Percentiles rank a stretch among this genome's conserved stretches.
phyloP scores from a whole-genome alignment of 2,113 vertebrate species.

The Spilogale gracilis region DNA sequence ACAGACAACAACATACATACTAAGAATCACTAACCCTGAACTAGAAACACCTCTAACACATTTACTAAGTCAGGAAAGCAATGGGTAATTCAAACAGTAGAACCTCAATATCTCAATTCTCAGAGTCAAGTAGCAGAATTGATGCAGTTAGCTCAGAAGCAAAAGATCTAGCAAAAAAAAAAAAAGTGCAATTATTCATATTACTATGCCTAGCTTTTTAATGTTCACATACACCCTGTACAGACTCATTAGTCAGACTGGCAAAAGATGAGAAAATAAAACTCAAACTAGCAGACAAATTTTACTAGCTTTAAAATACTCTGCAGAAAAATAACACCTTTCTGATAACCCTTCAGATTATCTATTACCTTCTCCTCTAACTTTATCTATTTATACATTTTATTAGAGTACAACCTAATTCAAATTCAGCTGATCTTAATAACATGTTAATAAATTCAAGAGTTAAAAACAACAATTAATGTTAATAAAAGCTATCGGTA shows the following conservation, averaged over 20 bases:
- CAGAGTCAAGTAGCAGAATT: not conserved
- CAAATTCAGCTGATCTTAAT: not conserved
- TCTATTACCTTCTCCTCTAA: conserved; percentile 36
- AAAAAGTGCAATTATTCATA: not conserved
- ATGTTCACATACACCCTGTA: not conserved
- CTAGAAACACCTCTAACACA: not conserved
- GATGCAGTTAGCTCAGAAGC: not conserved
- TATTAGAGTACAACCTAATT: conserved; percentile 13
- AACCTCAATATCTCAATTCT: not conserved
- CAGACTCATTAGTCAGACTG: not conserved
- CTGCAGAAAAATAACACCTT: conserved; percentile 54
- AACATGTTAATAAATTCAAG: not conserved
- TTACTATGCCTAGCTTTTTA: not conserved
- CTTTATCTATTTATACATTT: not conserved
- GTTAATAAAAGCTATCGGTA: not conserved
- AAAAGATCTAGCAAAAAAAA: not conserved
- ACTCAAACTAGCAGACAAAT: not conserved
- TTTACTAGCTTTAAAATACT: conserved; percentile 50
- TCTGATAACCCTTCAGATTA: conserved; percentile 30
- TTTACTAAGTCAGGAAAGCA: not conserved
- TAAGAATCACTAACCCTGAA: not conserved
- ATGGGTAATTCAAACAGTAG: not conserved
- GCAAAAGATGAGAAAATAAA: not conserved
- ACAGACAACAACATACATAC: not conserved
- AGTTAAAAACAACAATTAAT: conserved; percentile 36